Percentiles rank a stretch among this genome's conserved stretches.
Conservation (phyloP, 2,113 vertebrate species). For the Empidonax alnorum region DNA sequence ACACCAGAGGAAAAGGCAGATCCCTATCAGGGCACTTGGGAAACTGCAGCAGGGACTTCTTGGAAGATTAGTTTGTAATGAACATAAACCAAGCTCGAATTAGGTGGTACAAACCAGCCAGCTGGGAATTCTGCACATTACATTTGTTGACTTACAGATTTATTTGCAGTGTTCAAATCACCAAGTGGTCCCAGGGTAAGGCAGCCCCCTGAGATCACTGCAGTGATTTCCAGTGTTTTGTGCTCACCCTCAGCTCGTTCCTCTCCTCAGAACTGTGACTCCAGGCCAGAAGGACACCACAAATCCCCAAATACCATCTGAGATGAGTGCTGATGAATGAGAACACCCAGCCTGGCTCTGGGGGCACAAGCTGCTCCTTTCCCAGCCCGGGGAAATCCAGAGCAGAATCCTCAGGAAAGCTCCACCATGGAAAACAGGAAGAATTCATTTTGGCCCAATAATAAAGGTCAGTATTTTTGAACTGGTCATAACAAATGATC, state of each 20-base stretch:
- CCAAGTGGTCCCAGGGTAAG: neutral
- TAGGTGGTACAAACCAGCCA: accelerated
- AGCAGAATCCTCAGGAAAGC: accelerated
- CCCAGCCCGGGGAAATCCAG: neutral
- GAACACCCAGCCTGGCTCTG: neutral
- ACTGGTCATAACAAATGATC: accelerated
- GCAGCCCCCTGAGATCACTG: neutral
- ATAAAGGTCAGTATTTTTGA: accelerated
- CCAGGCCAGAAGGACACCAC: neutral
- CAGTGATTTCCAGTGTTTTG: neutral
- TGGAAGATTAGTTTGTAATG: accelerated
- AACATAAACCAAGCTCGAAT: neutral
- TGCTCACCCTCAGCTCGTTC: accelerated
- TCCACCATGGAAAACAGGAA: accelerated
- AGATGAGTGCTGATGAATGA: accelerated
- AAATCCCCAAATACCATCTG: neutral
- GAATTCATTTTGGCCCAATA: neutral
- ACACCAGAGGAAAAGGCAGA: neutral
- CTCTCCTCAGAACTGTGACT: accelerated
- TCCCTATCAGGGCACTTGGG: accelerated
- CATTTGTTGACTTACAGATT: neutral
- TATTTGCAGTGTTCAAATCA: neutral
- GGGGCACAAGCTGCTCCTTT: neutral
- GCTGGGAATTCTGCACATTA: accelerated
- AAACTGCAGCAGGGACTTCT: neutral